These are phyloP conservation scores for Oceanodroma leucorhoa DNA, from an alignment of 2,797 vertebrate genomes.

Conservation along the genomic window DNA sequence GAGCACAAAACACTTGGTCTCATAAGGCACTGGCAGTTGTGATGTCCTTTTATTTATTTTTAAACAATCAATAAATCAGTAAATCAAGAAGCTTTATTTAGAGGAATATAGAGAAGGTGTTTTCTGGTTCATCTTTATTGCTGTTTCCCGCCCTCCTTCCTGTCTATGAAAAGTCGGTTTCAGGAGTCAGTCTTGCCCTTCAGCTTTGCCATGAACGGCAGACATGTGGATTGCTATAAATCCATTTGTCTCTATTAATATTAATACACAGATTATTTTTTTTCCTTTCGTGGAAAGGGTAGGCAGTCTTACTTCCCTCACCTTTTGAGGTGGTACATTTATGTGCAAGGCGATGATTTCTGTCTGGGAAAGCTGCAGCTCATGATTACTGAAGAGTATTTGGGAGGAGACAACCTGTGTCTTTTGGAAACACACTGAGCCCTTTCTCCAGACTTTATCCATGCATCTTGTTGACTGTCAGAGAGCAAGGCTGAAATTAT, in stretches of 20 bases:
- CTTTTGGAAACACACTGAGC: neutral
- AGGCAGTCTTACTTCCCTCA: neutral
- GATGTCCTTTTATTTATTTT: neutral
- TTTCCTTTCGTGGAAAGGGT: neutral
- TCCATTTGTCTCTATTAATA: neutral
- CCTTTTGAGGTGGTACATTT: neutral
- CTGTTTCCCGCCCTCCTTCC: neutral
- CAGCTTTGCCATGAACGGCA: neutral
- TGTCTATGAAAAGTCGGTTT: neutral
- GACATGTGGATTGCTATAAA: neutral
- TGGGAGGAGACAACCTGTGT: neutral
- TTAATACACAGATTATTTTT: neutral
- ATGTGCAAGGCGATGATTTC: neutral
- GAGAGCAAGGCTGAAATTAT: neutral
- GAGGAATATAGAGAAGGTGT: neutral
- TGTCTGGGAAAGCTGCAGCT: neutral
- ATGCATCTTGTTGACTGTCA: neutral
- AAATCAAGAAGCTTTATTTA: neutral
- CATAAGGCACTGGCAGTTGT: neutral
- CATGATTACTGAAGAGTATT: neutral
- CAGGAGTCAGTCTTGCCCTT: neutral
- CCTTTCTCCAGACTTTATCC: neutral
- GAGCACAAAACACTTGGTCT: neutral
- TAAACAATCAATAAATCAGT: neutral
- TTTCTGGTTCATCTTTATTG: neutral